Conservation (phyloP, 2,888 invertebrate species). For the Hoplodrina ambigua region DNA sequence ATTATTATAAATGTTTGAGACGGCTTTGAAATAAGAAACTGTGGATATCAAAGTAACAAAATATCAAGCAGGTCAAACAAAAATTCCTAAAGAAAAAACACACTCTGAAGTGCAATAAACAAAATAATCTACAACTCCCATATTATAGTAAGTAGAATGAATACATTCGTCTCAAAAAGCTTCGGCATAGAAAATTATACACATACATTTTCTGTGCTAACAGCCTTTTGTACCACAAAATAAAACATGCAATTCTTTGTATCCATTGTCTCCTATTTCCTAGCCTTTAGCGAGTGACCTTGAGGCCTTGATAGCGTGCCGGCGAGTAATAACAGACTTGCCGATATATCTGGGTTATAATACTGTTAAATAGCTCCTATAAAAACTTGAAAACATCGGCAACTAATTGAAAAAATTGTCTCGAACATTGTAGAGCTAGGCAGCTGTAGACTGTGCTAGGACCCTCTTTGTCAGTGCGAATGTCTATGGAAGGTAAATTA, state of each 20-base stretch:
- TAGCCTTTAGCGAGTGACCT: slow-evolving; percentile 48
- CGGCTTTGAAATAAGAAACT: slow-evolving; percentile 3
- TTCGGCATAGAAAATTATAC: neutral
- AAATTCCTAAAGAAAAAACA: neutral
- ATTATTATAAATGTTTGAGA: slow-evolving; percentile 30
- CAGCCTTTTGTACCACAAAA: neutral
- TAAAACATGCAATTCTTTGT: slow-evolving; percentile 13
- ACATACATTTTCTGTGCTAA: neutral
- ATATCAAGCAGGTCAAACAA: neutral
- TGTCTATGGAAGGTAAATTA: neutral
- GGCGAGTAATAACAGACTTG: slow-evolving; percentile 37
- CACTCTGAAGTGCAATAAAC: too few species aligned
- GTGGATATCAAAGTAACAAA: neutral
- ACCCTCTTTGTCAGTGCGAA: neutral
- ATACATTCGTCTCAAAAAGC: neutral
- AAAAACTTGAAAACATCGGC: neutral
- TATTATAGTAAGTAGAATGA: too few species aligned
- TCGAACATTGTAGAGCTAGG: neutral
- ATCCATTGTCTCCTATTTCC: slow-evolving; percentile 46
- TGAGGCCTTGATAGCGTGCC: slow-evolving; percentile 59
- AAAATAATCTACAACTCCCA: too few species aligned
- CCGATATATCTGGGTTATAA: slow-evolving; percentile 20
- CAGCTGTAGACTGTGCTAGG: slow-evolving; percentile 10
- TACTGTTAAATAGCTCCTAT: slow-evolving; percentile 6
- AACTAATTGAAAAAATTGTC: neutral